Evolutionary conservation across 2,888 invertebrate genomes (phyloP), one percentile per base, ranked within the genome.

Genomic region (Pedicia rivosa): DNA sequence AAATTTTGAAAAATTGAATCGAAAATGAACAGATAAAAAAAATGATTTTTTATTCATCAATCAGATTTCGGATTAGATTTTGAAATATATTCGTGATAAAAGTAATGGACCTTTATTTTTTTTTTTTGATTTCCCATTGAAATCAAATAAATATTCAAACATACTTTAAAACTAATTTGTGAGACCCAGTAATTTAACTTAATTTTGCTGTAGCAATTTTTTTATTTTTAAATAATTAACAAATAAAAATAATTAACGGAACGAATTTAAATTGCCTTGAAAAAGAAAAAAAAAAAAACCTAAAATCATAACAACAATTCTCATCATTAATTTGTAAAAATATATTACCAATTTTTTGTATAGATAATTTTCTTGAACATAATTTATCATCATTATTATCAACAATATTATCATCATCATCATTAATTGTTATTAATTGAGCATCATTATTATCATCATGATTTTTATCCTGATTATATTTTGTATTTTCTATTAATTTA

Each of bases 111-210:
- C 24, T 37, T 19, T 8, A 20, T 30, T 26, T 10, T 3, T 17
- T n/a, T 32, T n/a, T 30, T 29, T 29, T 37, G 27, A 13, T 29
- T 29, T 25, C 28, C 19, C 29, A 12, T 37, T 41, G 40, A 40
- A 24, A 24, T 24, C n/a, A 10, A 24, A 24, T 24, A 24, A 24
- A 24, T n/a, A 24, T 10, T 24, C 10, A 10, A n/a, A 24, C n/a
- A n/a, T 24, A 34, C 40, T 41, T 39, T 43, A 38, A 26, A 38
- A 36, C 35, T 39, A 33, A 40, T 40, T 34, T 40, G 40, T 34
- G 43, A 40, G 32, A 43, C 41, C 40, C 43, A 41, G 17, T 24
- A 24, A 22, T 22, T 22, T 32, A 9, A 32, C 14, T 32, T 20
- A 22, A 22, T 22, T 22, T 24, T 14, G 13, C 24, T 22, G 22